A percentile compares a stretch with the other conserved stretches of the same genome.
These are phyloP conservation scores for Sebastes wilsoni DNA, from an alignment of 2,797 vertebrate genomes.

Conservation along the genomic window DNA sequence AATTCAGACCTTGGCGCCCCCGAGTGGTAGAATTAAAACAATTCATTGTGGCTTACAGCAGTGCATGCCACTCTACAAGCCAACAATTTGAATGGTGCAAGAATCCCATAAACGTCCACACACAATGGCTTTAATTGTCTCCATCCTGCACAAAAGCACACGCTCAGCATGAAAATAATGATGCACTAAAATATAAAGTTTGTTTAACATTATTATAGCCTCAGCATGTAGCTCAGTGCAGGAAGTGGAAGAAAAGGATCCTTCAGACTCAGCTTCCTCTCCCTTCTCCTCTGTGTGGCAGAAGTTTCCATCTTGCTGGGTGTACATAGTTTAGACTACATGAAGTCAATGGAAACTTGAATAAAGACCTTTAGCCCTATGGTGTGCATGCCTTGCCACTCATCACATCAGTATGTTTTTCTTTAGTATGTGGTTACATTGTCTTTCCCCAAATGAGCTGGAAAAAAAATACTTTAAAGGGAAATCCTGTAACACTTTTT, in stretches of 20 bases:
- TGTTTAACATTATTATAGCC: slow-evolving; percentile 28
- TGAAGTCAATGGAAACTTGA: slow-evolving; percentile 57
- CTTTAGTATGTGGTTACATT: slow-evolving; percentile 50
- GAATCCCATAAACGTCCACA: slow-evolving; percentile 6
- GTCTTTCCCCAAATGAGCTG: slow-evolving; percentile 34
- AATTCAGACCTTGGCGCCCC: neutral
- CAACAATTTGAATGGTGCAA: neutral
- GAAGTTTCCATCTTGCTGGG: slow-evolving; percentile 43
- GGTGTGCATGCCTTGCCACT: slow-evolving; percentile 21
- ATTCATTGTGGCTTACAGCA: neutral
- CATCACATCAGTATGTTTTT: slow-evolving; percentile 56
- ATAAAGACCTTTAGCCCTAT: slow-evolving; percentile 31
- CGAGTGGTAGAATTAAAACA: neutral
- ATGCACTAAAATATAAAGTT: slow-evolving; percentile 37
- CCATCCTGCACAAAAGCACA: neutral
- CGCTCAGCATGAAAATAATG: slow-evolving; percentile 38
- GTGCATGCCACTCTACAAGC: neutral
- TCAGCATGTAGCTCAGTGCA: slow-evolving; percentile 37
- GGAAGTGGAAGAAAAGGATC: slow-evolving; percentile 34
- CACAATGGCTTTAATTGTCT: slow-evolving; percentile 10
- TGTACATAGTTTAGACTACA: slow-evolving; percentile 54
- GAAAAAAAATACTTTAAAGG: slow-evolving; percentile 33
- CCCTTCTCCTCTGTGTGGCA: slow-evolving; percentile 13
- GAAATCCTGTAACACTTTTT: slow-evolving; percentile 42
- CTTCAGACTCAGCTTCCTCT: slow-evolving; percentile 6